Percentiles rank a stretch among this genome's conserved stretches.
phyloP scores from a whole-genome alignment of 2,113 vertebrate genomes.

The Aspidoscelis tigris region DNA sequence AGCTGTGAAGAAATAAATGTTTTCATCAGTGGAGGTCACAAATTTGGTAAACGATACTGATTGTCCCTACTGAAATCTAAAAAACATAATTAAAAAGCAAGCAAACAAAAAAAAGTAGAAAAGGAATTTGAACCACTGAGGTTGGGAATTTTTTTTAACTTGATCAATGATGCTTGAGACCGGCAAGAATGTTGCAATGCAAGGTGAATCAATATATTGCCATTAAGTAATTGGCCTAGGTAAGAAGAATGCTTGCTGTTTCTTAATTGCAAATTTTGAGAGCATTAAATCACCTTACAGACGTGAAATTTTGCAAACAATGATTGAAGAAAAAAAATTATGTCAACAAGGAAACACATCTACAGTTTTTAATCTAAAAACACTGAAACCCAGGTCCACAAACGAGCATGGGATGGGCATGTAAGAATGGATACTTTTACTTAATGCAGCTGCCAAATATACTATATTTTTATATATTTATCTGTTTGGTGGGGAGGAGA shows the following conservation, averaged over 20 bases:
- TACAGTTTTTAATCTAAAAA: neutral
- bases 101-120: no score
- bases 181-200: neutral
- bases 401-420: no score
- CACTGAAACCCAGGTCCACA: neutral
- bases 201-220: neutral
- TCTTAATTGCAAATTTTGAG: neutral
- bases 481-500: no score
- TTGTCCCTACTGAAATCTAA: no score
- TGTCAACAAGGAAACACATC: neutral
- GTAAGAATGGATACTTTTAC: no score
- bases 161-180: neutral
- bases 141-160: neutral
- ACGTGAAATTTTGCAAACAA: no score
- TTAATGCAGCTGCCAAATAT: no score
- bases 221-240: neutral
- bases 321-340: neutral
- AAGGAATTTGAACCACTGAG: no score
- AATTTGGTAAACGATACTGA: no score
- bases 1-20: neutral
- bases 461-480: no score
- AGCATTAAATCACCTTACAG: neutral
- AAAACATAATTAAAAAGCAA: no score
- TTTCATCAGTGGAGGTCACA: neutral
- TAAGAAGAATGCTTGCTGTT: neutral